Evolutionary conservation across 2,888 invertebrate species (phyloP).

Genomic region (Dendrolimus pini): DNA sequence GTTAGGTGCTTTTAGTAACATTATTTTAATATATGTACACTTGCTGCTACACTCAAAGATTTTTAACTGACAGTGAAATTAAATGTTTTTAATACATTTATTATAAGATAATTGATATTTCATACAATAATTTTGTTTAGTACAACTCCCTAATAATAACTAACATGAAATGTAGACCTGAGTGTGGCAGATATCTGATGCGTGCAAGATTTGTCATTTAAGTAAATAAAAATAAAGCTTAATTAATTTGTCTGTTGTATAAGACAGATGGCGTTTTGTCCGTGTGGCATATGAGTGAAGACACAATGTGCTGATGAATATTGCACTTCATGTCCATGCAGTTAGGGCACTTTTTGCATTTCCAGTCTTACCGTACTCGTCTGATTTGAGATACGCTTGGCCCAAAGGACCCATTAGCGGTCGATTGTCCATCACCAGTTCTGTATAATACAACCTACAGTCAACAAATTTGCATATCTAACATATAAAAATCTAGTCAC

Average conservation of each 20-base stretch:
- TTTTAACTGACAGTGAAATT: too few species aligned
- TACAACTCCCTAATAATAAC: too few species aligned
- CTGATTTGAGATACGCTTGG: constrained; percentile 89
- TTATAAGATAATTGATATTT: too few species aligned
- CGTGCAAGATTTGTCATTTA: too few species aligned
- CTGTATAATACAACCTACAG: constrained; percentile 63
- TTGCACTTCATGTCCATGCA: constrained; percentile 64
- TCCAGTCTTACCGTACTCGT: constrained; percentile 85
- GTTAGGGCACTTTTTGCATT: constrained; percentile 49
- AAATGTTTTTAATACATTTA: too few species aligned
- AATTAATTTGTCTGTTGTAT: constrained; percentile 31
- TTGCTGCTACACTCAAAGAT: too few species aligned
- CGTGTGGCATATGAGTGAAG: constrained; percentile 22
- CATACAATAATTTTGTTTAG: too few species aligned
- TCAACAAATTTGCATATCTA: constrained; percentile 22
- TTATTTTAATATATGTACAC: too few species aligned
- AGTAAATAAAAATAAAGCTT: too few species aligned
- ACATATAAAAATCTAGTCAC: neutral
- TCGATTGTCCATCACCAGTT: constrained; percentile 85
- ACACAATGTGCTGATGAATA: constrained; percentile 33
- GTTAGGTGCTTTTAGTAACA: too few species aligned
- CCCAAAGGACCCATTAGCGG: constrained; percentile 86
- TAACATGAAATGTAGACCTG: too few species aligned
- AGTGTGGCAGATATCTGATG: too few species aligned
- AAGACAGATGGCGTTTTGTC: constrained; percentile 42